Conservation (phyloP, 2,888 invertebrate genomes). For the Parnassius smintheus region DNA sequence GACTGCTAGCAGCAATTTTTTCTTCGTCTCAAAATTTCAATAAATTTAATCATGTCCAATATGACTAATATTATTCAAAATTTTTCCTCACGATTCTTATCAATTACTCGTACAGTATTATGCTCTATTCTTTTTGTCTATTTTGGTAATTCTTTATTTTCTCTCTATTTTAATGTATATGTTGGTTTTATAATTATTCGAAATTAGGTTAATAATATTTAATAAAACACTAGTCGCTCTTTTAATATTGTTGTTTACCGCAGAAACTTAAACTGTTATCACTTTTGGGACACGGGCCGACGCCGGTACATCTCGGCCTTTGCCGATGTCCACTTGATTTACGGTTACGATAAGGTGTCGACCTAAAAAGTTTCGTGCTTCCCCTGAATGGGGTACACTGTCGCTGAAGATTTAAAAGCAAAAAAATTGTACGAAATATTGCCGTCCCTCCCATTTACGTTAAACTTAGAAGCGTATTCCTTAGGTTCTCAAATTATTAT, state of each 20-base stretch:
- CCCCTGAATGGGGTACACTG: slow-evolving; percentile 48
- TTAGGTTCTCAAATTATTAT: slow-evolving; percentile 21
- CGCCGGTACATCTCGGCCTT: slow-evolving; percentile 55
- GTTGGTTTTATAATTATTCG: no score
- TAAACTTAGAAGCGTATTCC: slow-evolving; percentile 20
- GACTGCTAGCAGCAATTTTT: slow-evolving; percentile 17
- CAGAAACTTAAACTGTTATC: slow-evolving; percentile 64
- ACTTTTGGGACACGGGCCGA: slow-evolving; percentile 52
- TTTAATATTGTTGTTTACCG: slow-evolving; percentile 63
- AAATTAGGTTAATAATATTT: no score
- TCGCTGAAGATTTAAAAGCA: slow-evolving; percentile 66
- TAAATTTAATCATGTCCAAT: no score
- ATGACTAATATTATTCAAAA: no score
- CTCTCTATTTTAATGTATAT: no score
- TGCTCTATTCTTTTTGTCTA: no score
- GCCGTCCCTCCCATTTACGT: slow-evolving; percentile 34
- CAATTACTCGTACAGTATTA: no score
- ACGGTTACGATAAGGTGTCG: slow-evolving; percentile 69
- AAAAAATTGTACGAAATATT: slow-evolving; percentile 42
- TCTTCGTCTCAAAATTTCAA: background rate
- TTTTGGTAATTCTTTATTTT: no score
- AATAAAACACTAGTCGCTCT: slow-evolving; percentile 20
- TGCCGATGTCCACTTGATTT: slow-evolving; percentile 72
- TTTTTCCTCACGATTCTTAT: no score
- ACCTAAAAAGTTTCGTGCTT: slow-evolving; percentile 67